phyloP scores from a whole-genome alignment of 1,140 invertebrate species.

The Hyles euphorbiae region DNA sequence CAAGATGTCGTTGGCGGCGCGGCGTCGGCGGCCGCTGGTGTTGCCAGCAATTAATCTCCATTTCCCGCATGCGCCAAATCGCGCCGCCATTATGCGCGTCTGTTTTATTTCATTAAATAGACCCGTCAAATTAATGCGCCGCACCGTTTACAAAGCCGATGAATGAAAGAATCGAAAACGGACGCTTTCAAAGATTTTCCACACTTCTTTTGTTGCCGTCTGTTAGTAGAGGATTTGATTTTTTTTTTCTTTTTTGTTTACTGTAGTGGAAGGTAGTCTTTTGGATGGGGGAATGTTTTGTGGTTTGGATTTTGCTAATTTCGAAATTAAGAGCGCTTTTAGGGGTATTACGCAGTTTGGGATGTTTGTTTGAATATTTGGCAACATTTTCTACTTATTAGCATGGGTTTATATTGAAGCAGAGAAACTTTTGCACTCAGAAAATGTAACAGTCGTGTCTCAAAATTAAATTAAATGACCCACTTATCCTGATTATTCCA shows the following conservation, averaged over 20 bases:
- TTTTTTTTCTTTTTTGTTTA: conserved; percentile 38
- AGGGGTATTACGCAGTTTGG: too few species aligned
- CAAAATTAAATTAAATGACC: too few species aligned
- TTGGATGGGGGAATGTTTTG: too few species aligned
- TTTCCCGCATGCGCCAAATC: conserved; percentile 66
- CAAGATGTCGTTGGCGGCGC: conserved; percentile 48
- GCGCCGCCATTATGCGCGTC: conserved; percentile 45
- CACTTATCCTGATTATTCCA: too few species aligned
- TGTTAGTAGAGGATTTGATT: conserved; percentile 33
- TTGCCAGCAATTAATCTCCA: conserved; percentile 70
- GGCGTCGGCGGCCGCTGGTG: conserved; percentile 37
- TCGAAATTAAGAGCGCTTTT: too few species aligned
- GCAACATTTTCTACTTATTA: too few species aligned
- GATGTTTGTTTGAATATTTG: too few species aligned
- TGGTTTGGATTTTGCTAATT: too few species aligned
- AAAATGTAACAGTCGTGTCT: too few species aligned
- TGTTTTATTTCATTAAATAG: conserved; percentile 73
- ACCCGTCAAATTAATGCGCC: conserved; percentile 62
- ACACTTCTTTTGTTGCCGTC: conserved; percentile 48
- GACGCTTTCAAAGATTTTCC: conserved; percentile 47
- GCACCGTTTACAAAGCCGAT: conserved; percentile 55
- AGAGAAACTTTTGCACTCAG: too few species aligned
- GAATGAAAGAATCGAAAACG: conserved; percentile 48
- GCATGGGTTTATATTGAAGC: too few species aligned
- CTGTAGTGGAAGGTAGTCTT: conserved; percentile 17